phyloP scores from a whole-genome alignment of 2,797 vertebrate genomes.

The Oophaga sylvatica region DNA sequence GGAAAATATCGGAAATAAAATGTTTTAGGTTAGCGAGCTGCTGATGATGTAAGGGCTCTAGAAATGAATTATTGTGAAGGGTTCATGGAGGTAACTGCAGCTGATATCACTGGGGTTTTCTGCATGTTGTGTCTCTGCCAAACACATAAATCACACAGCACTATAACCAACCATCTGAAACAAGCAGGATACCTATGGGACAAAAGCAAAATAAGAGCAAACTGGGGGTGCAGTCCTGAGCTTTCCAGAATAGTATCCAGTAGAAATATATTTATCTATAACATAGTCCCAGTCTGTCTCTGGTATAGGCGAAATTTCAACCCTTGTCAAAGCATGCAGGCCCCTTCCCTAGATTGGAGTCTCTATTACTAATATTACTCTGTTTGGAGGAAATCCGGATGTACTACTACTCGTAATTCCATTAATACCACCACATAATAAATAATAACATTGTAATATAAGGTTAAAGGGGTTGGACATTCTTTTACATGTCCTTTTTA shows the following conservation, averaged over 20 bases:
- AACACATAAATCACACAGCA: constrained; percentile 10
- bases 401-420: no score
- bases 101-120: constrained; percentile 15
- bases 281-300: no score
- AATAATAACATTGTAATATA: no score
- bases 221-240: not conserved
- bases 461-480: no score
- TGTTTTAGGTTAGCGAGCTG: not conserved
- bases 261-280: no score
- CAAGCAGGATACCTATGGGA: not conserved
- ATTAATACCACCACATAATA: no score
- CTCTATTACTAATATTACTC: no score
- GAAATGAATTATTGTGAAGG: not conserved
- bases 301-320: no score
- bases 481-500: no score
- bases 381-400: no score
- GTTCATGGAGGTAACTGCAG: not conserved
- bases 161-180: not conserved
- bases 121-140: not conserved
- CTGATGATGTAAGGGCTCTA: not conserved
- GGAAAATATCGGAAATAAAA: not conserved
- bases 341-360: no score
- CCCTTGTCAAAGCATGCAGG: no score
- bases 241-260: not conserved
- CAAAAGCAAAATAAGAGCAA: not conserved